Conservation (phyloP, 1,140 invertebrate species). For the Odontomachus brunneus region DNA sequence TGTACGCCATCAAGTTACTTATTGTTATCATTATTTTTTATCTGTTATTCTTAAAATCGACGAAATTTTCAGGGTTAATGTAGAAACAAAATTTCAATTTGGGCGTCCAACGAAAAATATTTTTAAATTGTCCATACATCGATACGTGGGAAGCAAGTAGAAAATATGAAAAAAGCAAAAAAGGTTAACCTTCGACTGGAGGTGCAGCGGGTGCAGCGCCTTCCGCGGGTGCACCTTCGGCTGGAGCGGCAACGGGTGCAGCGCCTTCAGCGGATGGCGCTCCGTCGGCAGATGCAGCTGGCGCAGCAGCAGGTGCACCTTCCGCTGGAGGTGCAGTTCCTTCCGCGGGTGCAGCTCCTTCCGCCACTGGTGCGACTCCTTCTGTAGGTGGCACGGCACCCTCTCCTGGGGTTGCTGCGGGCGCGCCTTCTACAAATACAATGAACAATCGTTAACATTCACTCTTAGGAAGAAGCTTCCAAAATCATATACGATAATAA, state of each 20-base stretch:
- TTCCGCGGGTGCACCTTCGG: conserved; percentile 81
- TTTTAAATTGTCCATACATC: too few relatives aligned
- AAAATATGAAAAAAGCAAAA: neutral
- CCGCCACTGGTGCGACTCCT: conserved; percentile 69
- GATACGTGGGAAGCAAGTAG: too few relatives aligned
- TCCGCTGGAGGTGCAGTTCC: conserved; percentile 76
- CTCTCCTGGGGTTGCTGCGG: conserved; percentile 78
- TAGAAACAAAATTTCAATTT: too few relatives aligned
- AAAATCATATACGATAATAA: too few relatives aligned
- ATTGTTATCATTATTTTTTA: too few relatives aligned
- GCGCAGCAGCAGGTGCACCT: conserved; percentile 73
- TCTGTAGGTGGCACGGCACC: conserved; percentile 73
- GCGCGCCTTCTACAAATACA: conserved; percentile 70
- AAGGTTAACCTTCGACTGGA: conserved; percentile 77
- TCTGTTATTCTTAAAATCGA: too few relatives aligned
- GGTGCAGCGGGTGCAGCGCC: conserved; percentile 70
- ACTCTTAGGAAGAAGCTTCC: too few relatives aligned
- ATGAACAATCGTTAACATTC: conserved; percentile 33
- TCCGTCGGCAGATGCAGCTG: conserved; percentile 74
- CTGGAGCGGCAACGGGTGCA: conserved; percentile 77
- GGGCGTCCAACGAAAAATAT: too few relatives aligned
- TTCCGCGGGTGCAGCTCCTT: conserved; percentile 75
- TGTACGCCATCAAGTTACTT: too few relatives aligned
- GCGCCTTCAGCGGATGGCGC: conserved; percentile 77
- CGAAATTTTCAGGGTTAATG: too few relatives aligned